Conservation (phyloP, 2,888 invertebrate species). For the Apocheima hispidaria region DNA sequence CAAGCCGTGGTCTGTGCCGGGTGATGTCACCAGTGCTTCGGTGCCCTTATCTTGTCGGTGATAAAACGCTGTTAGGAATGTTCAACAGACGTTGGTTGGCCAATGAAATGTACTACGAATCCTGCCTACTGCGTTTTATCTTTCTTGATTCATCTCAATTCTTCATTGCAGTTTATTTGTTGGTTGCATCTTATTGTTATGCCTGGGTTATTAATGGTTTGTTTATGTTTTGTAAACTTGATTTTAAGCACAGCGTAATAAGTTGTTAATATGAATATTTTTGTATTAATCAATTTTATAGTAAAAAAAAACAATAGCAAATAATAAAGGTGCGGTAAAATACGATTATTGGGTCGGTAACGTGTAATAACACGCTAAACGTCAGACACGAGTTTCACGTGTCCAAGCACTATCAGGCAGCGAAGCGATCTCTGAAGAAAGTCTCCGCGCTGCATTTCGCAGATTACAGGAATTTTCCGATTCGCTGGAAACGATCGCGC, state of each 20-base stretch:
- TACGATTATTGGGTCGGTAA: conserved; percentile 1
- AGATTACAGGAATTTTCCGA: conserved; percentile 84
- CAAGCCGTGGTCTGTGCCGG: conserved; percentile 67
- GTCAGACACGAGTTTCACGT: conserved; percentile 59
- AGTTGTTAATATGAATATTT: neutral
- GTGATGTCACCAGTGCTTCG: conserved; percentile 80
- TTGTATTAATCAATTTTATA: neutral
- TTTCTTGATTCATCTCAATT: conserved; percentile 32
- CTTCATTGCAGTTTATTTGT: conserved; percentile 30
- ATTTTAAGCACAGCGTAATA: neutral
- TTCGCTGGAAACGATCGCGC: conserved; percentile 80
- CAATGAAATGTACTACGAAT: conserved; percentile 56
- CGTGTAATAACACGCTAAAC: conserved; percentile 27
- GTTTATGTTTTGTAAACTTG: conserved; percentile 4
- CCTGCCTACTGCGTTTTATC: conserved; percentile 39
- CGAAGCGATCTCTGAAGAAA: conserved; percentile 75
- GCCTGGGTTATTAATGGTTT: conserved; percentile 14
- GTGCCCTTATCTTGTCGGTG: conserved; percentile 75
- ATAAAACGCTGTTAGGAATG: conserved; percentile 77
- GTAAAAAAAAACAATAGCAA: neutral
- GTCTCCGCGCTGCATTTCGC: conserved; percentile 57
- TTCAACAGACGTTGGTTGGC: conserved; percentile 60
- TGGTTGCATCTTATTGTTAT: conserved; percentile 9
- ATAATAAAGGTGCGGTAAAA: neutral
- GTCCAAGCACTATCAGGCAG: conserved; percentile 55